A percentile compares a stretch with the other conserved stretches of the same genome.
phyloP scores from a whole-genome alignment of 1,140 invertebrate species.

The Heliothis subflexa region DNA sequence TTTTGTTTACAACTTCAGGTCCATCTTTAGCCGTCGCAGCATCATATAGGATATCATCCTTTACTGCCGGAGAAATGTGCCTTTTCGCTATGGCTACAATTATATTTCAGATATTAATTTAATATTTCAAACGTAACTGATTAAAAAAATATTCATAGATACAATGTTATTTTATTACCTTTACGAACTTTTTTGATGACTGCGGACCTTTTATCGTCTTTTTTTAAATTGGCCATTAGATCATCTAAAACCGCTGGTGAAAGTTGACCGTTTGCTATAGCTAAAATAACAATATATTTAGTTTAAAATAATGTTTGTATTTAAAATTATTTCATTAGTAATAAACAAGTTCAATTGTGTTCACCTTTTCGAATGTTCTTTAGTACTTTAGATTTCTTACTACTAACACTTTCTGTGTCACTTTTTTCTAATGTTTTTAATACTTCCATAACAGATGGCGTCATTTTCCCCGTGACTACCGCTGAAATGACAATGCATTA shows the following conservation, averaged over 20 bases:
- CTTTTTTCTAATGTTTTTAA: neutral
- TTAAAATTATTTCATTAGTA: no score
- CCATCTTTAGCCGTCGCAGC: neutral
- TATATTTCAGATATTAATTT: neutral
- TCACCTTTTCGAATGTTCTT: conserved; percentile 15
- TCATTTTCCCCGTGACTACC: neutral
- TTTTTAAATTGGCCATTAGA: no score
- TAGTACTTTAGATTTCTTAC: neutral
- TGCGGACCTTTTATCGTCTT: no score
- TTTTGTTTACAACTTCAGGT: neutral
- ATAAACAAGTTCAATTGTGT: no score
- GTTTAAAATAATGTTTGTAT: neutral
- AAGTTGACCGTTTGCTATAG: neutral
- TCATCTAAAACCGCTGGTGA: neutral
- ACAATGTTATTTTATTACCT: no score
- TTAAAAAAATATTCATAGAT: no score
- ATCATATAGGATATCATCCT: neutral
- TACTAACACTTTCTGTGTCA: neutral
- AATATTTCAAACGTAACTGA: no score
- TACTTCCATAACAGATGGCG: neutral
- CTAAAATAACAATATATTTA: neutral
- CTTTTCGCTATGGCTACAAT: conserved; percentile 1
- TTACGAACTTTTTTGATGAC: no score
- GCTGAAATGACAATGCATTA: neutral
- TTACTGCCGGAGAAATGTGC: neutral